These are phyloP conservation scores for Aphidius colemani DNA, from an alignment of 2,888 invertebrate species.

Conservation along the genomic window DNA sequence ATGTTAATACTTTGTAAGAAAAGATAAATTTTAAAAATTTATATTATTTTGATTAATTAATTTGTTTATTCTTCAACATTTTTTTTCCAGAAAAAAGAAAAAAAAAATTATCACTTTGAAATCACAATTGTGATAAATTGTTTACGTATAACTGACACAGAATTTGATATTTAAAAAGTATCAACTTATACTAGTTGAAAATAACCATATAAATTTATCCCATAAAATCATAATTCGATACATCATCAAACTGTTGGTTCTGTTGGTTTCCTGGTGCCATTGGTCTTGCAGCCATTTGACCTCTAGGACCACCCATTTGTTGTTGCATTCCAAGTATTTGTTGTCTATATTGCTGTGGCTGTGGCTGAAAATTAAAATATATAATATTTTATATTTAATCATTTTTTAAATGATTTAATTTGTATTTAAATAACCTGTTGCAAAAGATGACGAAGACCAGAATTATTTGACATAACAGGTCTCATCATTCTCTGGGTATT, in stretches of 20 bases:
- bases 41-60: no score
- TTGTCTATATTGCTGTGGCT: conserved; percentile 75
- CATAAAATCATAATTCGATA: conserved; percentile 62
- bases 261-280: conserved; percentile 57
- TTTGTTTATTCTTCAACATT: no score
- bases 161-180: no score
- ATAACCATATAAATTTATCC: conserved; percentile 38
- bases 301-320: conserved; percentile 62
- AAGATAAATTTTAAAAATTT: no score
- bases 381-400: conserved; percentile 6
- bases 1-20: no score
- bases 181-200: no score
- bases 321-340: conserved; percentile 65
- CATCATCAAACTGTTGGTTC: conserved; percentile 63
- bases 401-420: not conserved
- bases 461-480: conserved; percentile 77
- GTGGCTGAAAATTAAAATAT: conserved; percentile 57
- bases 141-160: no score
- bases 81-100: no score
- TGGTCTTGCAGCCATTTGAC: conserved; percentile 60
- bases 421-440: conserved; percentile 71
- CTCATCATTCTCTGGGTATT: conserved; percentile 73
- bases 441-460: conserved; percentile 77
- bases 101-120: no score
- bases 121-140: no score